Percentiles rank a stretch among this genome's conserved stretches.
Conservation (phyloP, 1,140 invertebrate genomes). For the Brachionus sp. region DNA sequence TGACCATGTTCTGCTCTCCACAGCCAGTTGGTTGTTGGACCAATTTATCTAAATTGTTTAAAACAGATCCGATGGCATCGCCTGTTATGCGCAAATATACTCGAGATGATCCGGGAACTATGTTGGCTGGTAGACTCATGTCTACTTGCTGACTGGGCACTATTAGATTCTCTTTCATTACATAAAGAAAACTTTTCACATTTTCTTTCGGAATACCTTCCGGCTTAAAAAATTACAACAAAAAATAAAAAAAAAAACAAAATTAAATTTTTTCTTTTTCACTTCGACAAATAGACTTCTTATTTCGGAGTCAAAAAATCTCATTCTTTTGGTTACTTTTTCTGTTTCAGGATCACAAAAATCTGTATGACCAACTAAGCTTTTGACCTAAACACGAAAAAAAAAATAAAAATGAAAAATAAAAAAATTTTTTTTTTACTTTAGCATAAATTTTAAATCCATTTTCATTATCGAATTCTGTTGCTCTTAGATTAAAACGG, state of each 20-base stretch:
- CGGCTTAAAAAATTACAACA: not conserved
- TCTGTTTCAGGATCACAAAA: not conserved
- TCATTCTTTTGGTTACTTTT: not conserved
- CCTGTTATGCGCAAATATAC: slow-evolving; percentile 47
- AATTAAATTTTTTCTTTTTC: not conserved
- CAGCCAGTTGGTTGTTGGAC: slow-evolving; percentile 80
- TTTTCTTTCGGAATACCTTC: slow-evolving; percentile 34
- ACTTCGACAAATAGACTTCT: slow-evolving; percentile 18
- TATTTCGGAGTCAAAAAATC: slow-evolving; percentile 14
- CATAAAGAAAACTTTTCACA: slow-evolving; percentile 27
- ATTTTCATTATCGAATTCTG: not conserved
- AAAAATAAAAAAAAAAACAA: not conserved
- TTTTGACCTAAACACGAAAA: not conserved
- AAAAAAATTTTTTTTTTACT: slow-evolving; percentile 19
- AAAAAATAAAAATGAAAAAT: too few species aligned
- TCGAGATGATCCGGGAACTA: slow-evolving; percentile 14
- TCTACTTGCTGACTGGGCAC: not conserved
- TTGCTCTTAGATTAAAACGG: not conserved
- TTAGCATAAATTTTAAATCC: slow-evolving; percentile 23
- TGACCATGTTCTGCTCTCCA: slow-evolving; percentile 90
- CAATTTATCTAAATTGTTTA: slow-evolving; percentile 62
- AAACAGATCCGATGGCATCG: slow-evolving; percentile 54
- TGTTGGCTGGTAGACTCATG: not conserved
- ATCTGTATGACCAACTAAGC: not conserved
- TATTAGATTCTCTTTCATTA: slow-evolving; percentile 12